Evolutionary conservation across 2,113 vertebrate species (phyloP).

Genomic region (Cryptotis parvus): DNA sequence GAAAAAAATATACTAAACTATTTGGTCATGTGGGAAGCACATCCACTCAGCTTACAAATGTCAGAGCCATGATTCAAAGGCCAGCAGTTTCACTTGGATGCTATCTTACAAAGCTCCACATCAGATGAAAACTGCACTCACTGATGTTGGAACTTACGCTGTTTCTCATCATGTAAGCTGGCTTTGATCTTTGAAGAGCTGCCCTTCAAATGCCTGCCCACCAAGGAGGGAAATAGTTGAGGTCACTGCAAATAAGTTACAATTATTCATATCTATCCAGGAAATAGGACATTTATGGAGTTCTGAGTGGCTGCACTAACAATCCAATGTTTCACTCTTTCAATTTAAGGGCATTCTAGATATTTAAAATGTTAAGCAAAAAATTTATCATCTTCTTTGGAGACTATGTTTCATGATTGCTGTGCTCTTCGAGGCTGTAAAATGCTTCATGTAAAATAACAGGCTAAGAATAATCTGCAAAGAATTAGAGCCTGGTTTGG

Average conservation of each 20-base stretch:
- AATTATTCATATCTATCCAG: slow-evolving; percentile 46
- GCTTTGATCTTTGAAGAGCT: slow-evolving; percentile 56
- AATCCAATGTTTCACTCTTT: slow-evolving; percentile 49
- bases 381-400: slow-evolving; percentile 44
- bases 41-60: background rate
- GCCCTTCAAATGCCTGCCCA: slow-evolving; percentile 28
- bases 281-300: slow-evolving; percentile 60
- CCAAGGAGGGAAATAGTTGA: background rate
- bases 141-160: background rate
- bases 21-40: background rate
- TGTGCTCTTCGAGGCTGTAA: slow-evolving; percentile 29
- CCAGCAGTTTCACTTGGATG: background rate
- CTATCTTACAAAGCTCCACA: background rate
- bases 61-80: background rate
- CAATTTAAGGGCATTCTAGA: slow-evolving; percentile 48
- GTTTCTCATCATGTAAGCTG: background rate
- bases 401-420: background rate
- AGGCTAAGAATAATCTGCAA: background rate
- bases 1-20: slow-evolving; percentile 21
- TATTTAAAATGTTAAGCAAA: slow-evolving; percentile 67
- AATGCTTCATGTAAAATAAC: slow-evolving; percentile 26
- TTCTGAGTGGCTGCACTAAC: slow-evolving; percentile 25
- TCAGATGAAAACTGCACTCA: slow-evolving; percentile 16
- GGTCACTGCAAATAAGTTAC: slow-evolving; percentile 24
- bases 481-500: slow-evolving; percentile 26